Conservation (phyloP, 1,140 invertebrate genomes). For the Drosophila watanabei region DNA sequence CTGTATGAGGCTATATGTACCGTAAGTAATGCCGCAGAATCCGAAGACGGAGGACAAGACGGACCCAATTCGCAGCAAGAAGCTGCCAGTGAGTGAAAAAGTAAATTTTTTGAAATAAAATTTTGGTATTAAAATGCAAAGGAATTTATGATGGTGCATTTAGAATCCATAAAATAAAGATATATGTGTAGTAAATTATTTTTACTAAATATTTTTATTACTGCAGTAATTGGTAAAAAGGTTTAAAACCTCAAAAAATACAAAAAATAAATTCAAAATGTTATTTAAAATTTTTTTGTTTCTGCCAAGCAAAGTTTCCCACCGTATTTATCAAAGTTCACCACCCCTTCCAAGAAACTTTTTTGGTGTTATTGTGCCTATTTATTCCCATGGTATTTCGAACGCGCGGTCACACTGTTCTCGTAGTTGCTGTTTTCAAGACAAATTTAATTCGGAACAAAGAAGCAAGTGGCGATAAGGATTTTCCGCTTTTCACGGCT, state of each 20-base stretch:
- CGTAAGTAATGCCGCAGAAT: not conserved
- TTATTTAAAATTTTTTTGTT: too few relatives aligned
- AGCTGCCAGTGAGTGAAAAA: not conserved
- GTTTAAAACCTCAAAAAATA: too few relatives aligned
- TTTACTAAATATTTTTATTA: too few relatives aligned
- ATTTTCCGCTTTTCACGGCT: not conserved
- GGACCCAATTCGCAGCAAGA: not conserved
- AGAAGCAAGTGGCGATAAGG: conserved; percentile 9
- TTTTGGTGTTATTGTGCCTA: too few relatives aligned
- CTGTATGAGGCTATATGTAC: conserved; percentile 23
- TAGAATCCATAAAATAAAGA: not conserved
- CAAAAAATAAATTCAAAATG: too few relatives aligned
- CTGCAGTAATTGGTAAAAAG: not conserved
- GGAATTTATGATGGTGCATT: not conserved
- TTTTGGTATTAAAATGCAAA: not conserved
- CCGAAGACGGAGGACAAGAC: not conserved
- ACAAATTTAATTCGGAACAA: conserved; percentile 13
- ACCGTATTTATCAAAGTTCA: not conserved
- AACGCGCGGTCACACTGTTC: too few relatives aligned
- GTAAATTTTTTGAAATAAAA: not conserved
- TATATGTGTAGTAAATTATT: too few relatives aligned
- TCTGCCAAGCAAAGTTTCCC: not conserved
- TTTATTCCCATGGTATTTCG: too few relatives aligned
- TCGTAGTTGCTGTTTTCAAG: too few relatives aligned
- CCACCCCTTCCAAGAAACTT: not conserved